Base-by-base conservation (phyloP, 2,113 vertebrate genomes). In the Prionailurus bengalensis region DNA sequence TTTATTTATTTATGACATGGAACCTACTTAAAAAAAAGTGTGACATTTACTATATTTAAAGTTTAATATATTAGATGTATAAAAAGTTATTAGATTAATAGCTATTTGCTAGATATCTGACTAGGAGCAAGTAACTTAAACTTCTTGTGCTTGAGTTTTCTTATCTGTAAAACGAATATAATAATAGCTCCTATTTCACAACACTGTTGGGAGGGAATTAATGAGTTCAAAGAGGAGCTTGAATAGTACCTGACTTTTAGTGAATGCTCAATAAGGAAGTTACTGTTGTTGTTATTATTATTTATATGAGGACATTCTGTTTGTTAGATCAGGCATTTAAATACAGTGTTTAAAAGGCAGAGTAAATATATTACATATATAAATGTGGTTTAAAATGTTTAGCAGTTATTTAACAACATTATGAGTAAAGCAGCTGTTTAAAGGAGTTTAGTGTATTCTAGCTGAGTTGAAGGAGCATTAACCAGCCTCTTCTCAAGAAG, bases 91-190 rank as follows among this genome's bases (percentile, higher is more conserved):
- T 85, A 5, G 12, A 84, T 85, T 55, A 93, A 93, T 68, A 39
- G 19, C 29, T 71, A 88, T 66, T 94, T 94, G n/a, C 53, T 86
- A 86, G 80, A 39, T n/a, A 31, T 29, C 15, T 53, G 80, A 80
- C 45, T 74, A 87, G 65, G 2, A 89, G n/a, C 48, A 85, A 90
- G 80, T 51, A 73, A 81, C 81, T 82, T 82, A 29, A 80, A 94
- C 5, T 68, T 85, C 45, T 73, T 86, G 66, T 74, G 73, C 31
- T 45, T 83, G 7, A 27, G 63, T 79, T 85, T 80, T 80, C 86
- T 86, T 55, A 73, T 31, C 45, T 78, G 78, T 83, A 83, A 76
- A 89, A 93, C 89, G 10, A 36, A 33, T 86, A 51, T 42, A 31
- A 68, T 73, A 71, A 42, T 12, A 51, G 31, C 4, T 53, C 25